Evolutionary conservation across 2,888 invertebrate genomes (phyloP).

Genomic region (Agrochola circellaris): DNA sequence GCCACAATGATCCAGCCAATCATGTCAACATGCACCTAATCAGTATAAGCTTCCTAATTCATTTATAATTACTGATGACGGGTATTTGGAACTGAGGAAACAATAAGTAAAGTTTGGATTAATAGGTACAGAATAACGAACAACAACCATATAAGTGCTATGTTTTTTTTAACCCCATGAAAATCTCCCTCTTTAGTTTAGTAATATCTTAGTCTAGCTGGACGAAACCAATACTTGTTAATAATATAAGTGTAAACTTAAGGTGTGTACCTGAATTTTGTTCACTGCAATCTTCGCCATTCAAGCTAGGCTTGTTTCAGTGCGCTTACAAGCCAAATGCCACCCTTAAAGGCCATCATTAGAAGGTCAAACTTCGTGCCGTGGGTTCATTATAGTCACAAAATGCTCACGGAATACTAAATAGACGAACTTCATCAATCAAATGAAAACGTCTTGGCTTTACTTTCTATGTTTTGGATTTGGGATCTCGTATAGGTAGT

Average conservation of each 20-base stretch:
- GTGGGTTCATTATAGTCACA: slow-evolving; percentile 25
- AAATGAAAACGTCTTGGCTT: slow-evolving; percentile 21
- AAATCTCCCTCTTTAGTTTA: not conserved
- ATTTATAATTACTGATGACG: not conserved
- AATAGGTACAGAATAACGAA: not conserved
- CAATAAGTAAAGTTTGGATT: no score
- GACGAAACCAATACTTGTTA: not conserved
- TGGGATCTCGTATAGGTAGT: not conserved
- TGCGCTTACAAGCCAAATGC: slow-evolving; percentile 56
- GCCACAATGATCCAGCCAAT: no score
- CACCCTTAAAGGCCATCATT: slow-evolving; percentile 60
- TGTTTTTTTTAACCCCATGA: not conserved
- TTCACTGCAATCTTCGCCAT: slow-evolving; percentile 28
- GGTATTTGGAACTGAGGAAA: not conserved
- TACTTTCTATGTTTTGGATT: slow-evolving; percentile 22
- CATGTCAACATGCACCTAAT: no score
- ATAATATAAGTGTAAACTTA: not conserved
- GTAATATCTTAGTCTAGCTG: not conserved
- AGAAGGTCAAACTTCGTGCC: slow-evolving; percentile 60
- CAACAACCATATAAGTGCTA: not conserved
- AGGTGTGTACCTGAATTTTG: slow-evolving; percentile 11
- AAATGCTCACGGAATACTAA: slow-evolving; percentile 30
- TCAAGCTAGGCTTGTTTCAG: slow-evolving; percentile 19
- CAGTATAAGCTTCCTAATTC: not conserved
- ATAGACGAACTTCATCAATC: slow-evolving; percentile 30